Percentiles rank a stretch among this genome's conserved stretches.
Conservation (phyloP, 2,113 vertebrate species). For the Crotalus horridus region DNA sequence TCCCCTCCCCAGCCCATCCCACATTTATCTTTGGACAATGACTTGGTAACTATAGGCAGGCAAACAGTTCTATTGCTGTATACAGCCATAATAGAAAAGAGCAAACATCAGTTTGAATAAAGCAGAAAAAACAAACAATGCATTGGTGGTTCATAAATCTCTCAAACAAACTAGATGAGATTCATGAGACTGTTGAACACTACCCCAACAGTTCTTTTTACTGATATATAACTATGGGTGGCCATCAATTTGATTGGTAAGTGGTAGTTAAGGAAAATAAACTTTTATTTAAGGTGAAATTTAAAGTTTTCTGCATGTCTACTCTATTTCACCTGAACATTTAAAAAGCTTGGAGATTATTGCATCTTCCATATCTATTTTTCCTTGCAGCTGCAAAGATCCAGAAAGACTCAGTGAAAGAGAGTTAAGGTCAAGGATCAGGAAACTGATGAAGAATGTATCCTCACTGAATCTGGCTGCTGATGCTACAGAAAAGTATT, state of each 20-base stretch:
- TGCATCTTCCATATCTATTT: not conserved
- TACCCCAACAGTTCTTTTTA: not conserved
- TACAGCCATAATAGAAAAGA: not conserved
- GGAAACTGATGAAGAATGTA: not conserved
- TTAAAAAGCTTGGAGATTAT: not conserved
- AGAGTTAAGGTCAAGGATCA: not conserved
- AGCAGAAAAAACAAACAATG: not conserved
- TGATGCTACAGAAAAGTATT: not conserved
- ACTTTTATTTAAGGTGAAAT: not conserved
- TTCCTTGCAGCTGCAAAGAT: not conserved
- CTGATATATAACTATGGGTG: not conserved
- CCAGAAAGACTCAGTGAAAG: not conserved
- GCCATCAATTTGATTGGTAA: not conserved
- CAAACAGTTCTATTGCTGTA: not conserved
- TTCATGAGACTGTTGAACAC: not conserved
- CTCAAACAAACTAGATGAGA: not conserved
- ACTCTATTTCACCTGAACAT: not conserved
- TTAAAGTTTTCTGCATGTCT: not conserved
- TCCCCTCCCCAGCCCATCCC: fast-evolving
- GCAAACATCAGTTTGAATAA: not conserved
- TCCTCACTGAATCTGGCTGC: not conserved
- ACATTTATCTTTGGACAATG: not conserved
- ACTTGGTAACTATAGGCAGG: not conserved
- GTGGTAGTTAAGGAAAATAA: not conserved
- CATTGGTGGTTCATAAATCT: not conserved